Evolutionary conservation across 2,113 vertebrate species (phyloP), one percentile per base, ranked within the genome.

Genomic region (sheep (Ovis aries)): DNA sequence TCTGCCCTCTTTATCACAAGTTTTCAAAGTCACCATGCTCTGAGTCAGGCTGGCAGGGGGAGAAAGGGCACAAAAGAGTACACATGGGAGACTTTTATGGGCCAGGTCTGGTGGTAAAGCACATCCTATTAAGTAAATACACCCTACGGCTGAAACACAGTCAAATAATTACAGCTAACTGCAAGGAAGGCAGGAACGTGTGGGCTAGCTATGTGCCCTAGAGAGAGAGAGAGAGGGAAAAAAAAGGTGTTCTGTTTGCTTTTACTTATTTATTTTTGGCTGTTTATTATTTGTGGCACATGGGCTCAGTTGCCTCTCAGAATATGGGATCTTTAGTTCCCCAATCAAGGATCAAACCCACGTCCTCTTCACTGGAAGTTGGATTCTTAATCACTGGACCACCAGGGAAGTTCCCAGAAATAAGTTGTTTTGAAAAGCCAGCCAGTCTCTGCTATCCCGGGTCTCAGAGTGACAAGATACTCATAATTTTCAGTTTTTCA

Each of bases 201-300:
- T 64, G 50, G 25, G 77, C 59, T 86, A 53, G 48, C 6, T 91
- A 19, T 82, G 85, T 62, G 59, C 7, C 4, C 7, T 4, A 40
- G 36, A 14, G 10, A 0, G 15, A 0, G 10, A 0, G 15, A 0
- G 21, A n/a, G 48, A 3, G 2, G 7, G 33, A 40, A 60, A 16
- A 16, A 84, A 33, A 52, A 21, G 4, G 5, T 71, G 67, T 40
- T 71, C 23, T 71, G n/a, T 77, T 77, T 77, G 11, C 23, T 77
- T 43, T 43, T 27, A 77, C 12, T 77, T 77, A 27, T 77, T 77
- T 27, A 77, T 43, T 77, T 77, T 77, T 27, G 71, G 40, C 23
- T 77, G 12, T 77, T 77, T 43, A 27, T 77, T 77, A 43, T 27
- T 77, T 43, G 71, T 77, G 71, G 40, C 40, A 43, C 23, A 43